phyloP scores from a whole-genome alignment of 2,888 invertebrate species.

The Agrochola litura region DNA sequence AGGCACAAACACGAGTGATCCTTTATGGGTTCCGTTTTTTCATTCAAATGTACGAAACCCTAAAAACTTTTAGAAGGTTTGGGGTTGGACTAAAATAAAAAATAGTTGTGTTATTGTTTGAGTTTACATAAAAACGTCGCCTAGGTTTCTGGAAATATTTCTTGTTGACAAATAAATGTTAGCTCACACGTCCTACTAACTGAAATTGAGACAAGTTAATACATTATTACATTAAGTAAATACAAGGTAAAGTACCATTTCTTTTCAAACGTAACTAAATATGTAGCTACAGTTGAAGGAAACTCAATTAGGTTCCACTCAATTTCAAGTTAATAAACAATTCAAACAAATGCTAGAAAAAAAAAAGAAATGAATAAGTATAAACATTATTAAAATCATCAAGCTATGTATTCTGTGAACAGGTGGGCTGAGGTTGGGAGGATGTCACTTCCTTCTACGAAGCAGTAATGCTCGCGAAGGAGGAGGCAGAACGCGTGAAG shows the following conservation, averaged over 20 bases:
- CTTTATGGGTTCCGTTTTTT: too few relatives aligned
- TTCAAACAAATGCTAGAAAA: background rate
- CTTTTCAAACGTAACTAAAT: background rate
- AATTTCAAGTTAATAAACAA: background rate
- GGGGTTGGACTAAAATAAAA: background rate
- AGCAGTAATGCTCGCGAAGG: too few relatives aligned
- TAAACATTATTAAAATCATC: background rate
- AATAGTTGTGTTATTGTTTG: background rate
- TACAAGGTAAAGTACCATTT: too few relatives aligned
- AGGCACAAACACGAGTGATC: too few relatives aligned
- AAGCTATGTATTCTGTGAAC: background rate
- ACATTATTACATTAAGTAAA: background rate
- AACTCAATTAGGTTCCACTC: background rate
- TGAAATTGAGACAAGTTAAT: background rate
- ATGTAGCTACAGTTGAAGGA: background rate
- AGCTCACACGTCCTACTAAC: too few relatives aligned
- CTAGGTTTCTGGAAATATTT: background rate
- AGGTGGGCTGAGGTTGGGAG: background rate
- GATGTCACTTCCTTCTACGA: too few relatives aligned
- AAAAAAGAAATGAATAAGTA: background rate
- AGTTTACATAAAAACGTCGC: too few relatives aligned
- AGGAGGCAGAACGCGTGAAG: too few relatives aligned
- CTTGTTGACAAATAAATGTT: background rate
- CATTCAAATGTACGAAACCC: too few relatives aligned
- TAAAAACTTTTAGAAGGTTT: background rate